A percentile compares a stretch with the other conserved stretches of the same genome.
These are phyloP conservation scores for Oryzias sinensis DNA, from an alignment of 2,797 vertebrate species.

Conservation along the genomic window DNA sequence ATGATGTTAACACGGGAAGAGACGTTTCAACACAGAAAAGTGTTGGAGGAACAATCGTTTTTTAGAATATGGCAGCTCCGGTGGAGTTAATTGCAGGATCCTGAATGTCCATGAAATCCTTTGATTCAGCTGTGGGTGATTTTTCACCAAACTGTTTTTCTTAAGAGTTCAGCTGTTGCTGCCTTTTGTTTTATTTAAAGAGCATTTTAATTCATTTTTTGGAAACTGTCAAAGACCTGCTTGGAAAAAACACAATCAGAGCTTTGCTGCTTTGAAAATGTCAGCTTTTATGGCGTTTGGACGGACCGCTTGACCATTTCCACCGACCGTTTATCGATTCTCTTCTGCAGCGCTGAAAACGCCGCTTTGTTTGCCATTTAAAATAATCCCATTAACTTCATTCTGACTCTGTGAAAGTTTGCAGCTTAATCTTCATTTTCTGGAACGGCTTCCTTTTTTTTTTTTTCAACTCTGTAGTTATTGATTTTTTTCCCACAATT, in stretches of 20 bases:
- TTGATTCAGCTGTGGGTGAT: too few species aligned
- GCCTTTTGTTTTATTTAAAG: neutral
- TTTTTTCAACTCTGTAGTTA: constrained; percentile 11
- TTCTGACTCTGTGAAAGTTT: constrained; percentile 1
- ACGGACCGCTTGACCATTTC: constrained; percentile 19
- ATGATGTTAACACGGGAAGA: too few species aligned
- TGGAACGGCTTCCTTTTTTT: constrained; percentile 11
- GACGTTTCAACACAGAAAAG: too few species aligned
- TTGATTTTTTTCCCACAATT: constrained; percentile 38
- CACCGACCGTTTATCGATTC: neutral
- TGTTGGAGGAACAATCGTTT: too few species aligned
- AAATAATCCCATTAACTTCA: constrained; percentile 6
- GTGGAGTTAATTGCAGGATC: too few species aligned
- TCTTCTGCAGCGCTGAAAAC: neutral
- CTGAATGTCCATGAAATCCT: too few species aligned
- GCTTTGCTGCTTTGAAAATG: constrained; percentile 7
- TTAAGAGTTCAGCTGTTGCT: neutral
- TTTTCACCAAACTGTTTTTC: too few species aligned
- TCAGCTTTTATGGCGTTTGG: constrained; percentile 9
- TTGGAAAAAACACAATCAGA: constrained; percentile 6
- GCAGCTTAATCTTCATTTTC: constrained; percentile 13
- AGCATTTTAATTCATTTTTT: neutral
- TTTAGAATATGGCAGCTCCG: too few species aligned
- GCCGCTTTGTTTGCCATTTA: constrained; percentile 18
- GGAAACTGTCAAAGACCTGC: neutral